Evolutionary conservation across 2,113 vertebrate species (phyloP).

Genomic region (Origma solitaria): DNA sequence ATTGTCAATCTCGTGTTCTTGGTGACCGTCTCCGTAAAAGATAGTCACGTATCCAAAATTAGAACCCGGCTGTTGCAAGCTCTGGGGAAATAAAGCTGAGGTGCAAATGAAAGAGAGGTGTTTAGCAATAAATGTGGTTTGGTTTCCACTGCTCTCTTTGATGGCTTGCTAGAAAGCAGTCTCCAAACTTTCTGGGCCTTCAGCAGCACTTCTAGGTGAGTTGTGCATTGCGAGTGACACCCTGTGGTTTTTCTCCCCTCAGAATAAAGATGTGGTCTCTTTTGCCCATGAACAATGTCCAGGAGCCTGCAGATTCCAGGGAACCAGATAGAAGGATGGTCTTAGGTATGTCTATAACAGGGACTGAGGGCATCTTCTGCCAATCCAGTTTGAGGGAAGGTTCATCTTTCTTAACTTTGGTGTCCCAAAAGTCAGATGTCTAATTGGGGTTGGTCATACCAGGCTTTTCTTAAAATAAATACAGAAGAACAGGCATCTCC

Average conservation of each 20-base stretch:
- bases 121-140: not conserved
- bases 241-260: not conserved
- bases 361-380: not conserved
- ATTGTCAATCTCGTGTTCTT: not conserved
- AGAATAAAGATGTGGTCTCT: not conserved
- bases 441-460: not conserved
- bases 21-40: not conserved
- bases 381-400: not conserved
- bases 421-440: not conserved
- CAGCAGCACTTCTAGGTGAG: not conserved
- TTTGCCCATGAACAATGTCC: not conserved
- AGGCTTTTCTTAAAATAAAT: not conserved
- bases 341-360: not conserved
- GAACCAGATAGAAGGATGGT: not conserved
- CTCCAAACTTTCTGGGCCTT: not conserved
- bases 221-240: not conserved
- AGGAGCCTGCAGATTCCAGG: not conserved
- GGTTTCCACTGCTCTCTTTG: not conserved
- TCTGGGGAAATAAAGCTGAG: constrained; percentile 50
- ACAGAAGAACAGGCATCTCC: not conserved
- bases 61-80: not conserved
- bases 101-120: constrained; percentile 37
- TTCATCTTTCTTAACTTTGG: not conserved
- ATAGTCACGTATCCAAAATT: constrained; percentile 44
- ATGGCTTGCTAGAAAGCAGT: not conserved